Evolutionary conservation across 2,888 invertebrate species (phyloP), one percentile per base, ranked within the genome.

Genomic region (Carpatolechia fugitivella): DNA sequence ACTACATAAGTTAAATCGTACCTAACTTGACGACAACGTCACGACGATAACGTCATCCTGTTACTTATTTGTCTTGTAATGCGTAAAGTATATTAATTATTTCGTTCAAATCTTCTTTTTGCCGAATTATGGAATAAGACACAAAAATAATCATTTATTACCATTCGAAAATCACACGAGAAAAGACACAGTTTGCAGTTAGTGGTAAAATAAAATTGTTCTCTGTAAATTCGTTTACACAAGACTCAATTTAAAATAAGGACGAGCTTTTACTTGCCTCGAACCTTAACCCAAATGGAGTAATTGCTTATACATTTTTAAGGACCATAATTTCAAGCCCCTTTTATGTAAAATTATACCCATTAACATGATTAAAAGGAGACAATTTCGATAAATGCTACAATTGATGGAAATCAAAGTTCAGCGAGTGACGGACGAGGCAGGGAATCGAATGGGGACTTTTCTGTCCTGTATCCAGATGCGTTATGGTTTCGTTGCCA

Each of bases 361-460:
- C 38, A 50, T 50, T 50, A 46, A 35, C n/a, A 24, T 50, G 50
- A 50, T 50, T 50, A 52, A 52, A 41, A 20, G 31, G 38, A 18
- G 40, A 52, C 52, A 52, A 41, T 52, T 52, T 52, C 10, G 41
- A 41, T 38, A 40, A 41, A 13, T 24, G 40, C 35, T 41, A 30
- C 52, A 31, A 52, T 52, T 52, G 52, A 11, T 29, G 10, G 24
- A 38, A 29, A 46, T 48, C 35, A 47, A 56, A 52, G 54, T 54
- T 50, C 20, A 48, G 54, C 55, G 20, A 55, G 13, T 18, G 40
- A n/a, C n/a, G n/a, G n/a, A 36, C 30, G 40, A 51, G 56, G 56
- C 53, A 47, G 44, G 52, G 49, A 57, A 35, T 54, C 40, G 47
- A 53, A 91, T 70, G 3, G 48, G 33, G 35, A 49, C 35, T 0